These are phyloP conservation scores for Trachythela sp. DNA, from an alignment of 64 coral and sea anemone species.

Conservation along the genomic window DNA sequence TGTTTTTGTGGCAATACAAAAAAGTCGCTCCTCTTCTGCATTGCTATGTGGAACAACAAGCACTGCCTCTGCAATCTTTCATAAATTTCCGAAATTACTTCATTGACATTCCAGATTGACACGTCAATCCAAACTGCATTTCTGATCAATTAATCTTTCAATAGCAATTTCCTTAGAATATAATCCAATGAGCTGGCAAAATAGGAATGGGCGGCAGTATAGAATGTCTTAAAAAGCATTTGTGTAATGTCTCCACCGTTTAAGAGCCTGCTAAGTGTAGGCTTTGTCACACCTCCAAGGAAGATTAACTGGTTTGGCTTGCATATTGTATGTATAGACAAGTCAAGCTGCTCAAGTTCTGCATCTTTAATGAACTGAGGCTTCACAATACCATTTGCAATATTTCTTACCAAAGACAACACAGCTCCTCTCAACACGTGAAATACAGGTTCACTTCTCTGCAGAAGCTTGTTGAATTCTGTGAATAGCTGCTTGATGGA, in stretches of 20 bases:
- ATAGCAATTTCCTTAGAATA: slow-evolving; percentile 42
- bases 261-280: slow-evolving; percentile 29
- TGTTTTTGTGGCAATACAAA: slow-evolving; percentile 29
- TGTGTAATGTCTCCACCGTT: slow-evolving; percentile 35
- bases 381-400: slow-evolving; percentile 41
- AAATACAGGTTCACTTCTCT: slow-evolving; percentile 22
- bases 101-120: slow-evolving; percentile 3
- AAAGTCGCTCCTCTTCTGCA: slow-evolving; percentile 49
- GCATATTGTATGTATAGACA: slow-evolving; percentile 33
- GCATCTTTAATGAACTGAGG: slow-evolving; percentile 31
- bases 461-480: slow-evolving; percentile 24
- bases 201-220: slow-evolving; percentile 25
- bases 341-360: slow-evolving; percentile 21
- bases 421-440: slow-evolving; percentile 9
- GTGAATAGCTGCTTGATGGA: slow-evolving; percentile 25
- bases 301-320: slow-evolving; percentile 30
- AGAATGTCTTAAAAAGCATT: neutral
- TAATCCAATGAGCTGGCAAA: slow-evolving; percentile 4
- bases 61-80: slow-evolving; percentile 20
- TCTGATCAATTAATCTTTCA: slow-evolving; percentile 25
- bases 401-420: slow-evolving; percentile 19
- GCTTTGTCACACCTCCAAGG: slow-evolving; percentile 36
- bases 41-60: slow-evolving; percentile 36
- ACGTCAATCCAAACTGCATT: slow-evolving; percentile 47
- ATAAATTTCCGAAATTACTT: slow-evolving; percentile 16